Evolutionary conservation across 2,797 vertebrate genomes (phyloP).

Genomic region (Myioborus melanocephalus): DNA sequence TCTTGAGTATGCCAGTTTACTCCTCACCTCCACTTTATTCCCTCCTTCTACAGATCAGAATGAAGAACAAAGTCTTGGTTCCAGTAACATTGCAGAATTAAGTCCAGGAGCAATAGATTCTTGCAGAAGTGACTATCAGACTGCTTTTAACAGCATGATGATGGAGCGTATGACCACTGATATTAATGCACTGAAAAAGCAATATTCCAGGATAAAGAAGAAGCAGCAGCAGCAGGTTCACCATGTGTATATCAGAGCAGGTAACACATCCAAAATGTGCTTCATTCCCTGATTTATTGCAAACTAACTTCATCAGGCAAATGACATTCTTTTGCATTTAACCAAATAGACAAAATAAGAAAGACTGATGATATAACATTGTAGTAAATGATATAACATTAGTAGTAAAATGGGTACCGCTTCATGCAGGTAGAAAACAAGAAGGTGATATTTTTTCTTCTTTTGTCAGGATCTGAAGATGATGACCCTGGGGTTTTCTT

Average conservation of each 20-base stretch:
- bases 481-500: slow-evolving; percentile 78
- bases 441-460: slow-evolving; percentile 53
- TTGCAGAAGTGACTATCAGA: slow-evolving; percentile 88
- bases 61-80: slow-evolving; percentile 79
- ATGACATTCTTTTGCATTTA: not conserved
- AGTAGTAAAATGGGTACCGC: not conserved
- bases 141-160: slow-evolving; percentile 98
- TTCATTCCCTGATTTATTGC: not conserved
- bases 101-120: slow-evolving; percentile 93
- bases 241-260: slow-evolving; percentile 92
- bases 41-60: slow-evolving; percentile 78
- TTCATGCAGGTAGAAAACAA: not conserved
- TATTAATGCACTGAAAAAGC: slow-evolving; percentile 91
- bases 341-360: not conserved
- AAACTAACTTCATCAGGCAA: not conserved
- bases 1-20: not conserved
- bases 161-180: slow-evolving; percentile 98
- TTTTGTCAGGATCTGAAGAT: slow-evolving; percentile 80
- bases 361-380: not conserved
- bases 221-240: slow-evolving; percentile 92
- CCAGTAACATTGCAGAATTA: slow-evolving; percentile 89
- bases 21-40: not conserved
- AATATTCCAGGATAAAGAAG: slow-evolving; percentile 92
- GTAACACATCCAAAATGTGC: slow-evolving; percentile 68
- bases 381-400: not conserved